Conservation (phyloP, 2,113 vertebrate species). For the Paramormyrops kingsleyae region DNA sequence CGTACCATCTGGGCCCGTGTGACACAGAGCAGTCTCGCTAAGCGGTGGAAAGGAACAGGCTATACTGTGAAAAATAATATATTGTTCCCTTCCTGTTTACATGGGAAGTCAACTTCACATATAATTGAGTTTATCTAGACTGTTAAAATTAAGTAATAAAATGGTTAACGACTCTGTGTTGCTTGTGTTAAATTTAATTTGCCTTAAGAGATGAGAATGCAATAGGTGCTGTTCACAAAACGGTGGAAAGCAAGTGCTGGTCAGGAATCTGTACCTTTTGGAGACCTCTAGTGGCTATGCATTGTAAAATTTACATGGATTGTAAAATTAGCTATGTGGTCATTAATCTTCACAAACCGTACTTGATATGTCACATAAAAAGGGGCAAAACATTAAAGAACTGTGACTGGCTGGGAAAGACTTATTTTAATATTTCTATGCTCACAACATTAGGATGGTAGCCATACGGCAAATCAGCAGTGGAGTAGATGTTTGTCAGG, state of each 20-base stretch:
- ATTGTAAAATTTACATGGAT: neutral
- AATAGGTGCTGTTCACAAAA: neutral
- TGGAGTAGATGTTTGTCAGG: neutral
- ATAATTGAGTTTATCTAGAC: constrained; percentile 66
- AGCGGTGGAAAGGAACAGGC: constrained; percentile 49
- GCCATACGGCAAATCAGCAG: neutral
- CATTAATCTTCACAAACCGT: neutral
- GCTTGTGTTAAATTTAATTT: constrained; percentile 7
- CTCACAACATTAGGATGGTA: neutral
- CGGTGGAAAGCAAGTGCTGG: neutral
- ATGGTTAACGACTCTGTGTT: constrained; percentile 9
- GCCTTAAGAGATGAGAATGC: too few species aligned
- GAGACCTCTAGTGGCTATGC: constrained; percentile 3
- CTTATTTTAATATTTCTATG: neutral
- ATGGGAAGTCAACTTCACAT: constrained; percentile 53
- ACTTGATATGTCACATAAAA: neutral
- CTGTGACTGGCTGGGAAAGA: neutral
- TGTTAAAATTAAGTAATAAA: constrained; percentile 66
- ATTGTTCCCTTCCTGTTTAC: constrained; percentile 57
- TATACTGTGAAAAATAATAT: constrained; percentile 62
- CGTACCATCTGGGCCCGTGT: neutral
- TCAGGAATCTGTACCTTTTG: neutral
- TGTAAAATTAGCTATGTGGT: neutral
- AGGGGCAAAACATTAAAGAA: neutral
- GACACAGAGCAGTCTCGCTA: constrained; percentile 19